Conservation (phyloP, 2,113 vertebrate genomes). For the Mystacornis crossleyi region DNA sequence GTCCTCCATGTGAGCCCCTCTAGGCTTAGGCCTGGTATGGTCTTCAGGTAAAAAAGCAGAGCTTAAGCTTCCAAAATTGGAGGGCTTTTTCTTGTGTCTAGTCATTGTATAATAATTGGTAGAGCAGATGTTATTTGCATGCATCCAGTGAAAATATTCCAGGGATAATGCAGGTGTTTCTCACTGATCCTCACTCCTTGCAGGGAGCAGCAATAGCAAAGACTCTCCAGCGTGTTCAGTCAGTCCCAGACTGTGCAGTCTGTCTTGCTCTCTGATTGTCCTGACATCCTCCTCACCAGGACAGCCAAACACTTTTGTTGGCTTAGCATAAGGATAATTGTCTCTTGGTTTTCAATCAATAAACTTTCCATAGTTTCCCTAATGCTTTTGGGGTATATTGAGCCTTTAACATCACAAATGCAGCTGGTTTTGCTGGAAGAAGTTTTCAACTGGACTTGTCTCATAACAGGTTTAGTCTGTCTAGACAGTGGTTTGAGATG, state of each 20-base stretch:
- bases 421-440: background rate
- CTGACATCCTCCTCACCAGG: background rate
- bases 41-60: background rate
- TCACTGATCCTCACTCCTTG: background rate
- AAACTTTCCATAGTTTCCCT: background rate
- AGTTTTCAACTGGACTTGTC: background rate
- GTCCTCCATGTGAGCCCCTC: accelerated
- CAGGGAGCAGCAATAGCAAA: background rate
- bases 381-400: background rate
- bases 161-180: background rate
- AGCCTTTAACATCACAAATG: background rate
- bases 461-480: background rate
- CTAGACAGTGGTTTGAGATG: background rate
- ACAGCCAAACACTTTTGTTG: background rate
- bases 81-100: background rate
- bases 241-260: background rate
- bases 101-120: background rate
- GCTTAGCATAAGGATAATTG: background rate
- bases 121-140: background rate
- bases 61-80: background rate
- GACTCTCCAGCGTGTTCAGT: background rate
- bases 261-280: background rate
- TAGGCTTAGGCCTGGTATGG: background rate
- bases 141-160: background rate
- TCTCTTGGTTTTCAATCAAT: background rate